Evolutionary conservation across 2,888 invertebrate genomes (phyloP).

Genomic region (Mythimna albipuncta): DNA sequence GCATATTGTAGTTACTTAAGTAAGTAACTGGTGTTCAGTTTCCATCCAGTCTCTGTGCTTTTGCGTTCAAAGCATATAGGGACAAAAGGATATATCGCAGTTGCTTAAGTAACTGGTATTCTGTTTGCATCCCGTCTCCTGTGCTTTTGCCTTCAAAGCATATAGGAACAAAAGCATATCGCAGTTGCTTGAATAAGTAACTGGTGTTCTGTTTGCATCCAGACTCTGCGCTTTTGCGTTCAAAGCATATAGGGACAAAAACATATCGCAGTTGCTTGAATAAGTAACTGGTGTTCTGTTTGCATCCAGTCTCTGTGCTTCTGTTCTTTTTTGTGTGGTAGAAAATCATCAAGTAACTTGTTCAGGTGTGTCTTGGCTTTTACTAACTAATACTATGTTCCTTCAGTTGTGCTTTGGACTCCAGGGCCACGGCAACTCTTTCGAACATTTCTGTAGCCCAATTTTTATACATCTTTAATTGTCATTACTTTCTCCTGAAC

Average conservation of each 20-base stretch:
- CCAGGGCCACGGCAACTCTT: no score
- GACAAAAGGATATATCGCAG: slow-evolving; percentile 14
- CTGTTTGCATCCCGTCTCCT: neutral
- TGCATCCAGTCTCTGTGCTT: neutral
- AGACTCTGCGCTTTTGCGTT: neutral
- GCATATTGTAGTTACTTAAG: slow-evolving; percentile 9
- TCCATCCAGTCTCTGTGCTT: neutral
- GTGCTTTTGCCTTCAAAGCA: no score
- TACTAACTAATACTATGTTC: neutral
- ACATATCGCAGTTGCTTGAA: slow-evolving; percentile 10
- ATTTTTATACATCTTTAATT: no score
- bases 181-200: no score
- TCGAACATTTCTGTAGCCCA: no score
- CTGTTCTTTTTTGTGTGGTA: no score
- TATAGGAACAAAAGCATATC: no score
- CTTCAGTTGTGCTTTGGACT: neutral
- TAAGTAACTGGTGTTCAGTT: neutral
- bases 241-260: slow-evolving; percentile 13
- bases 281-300: neutral
- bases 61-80: slow-evolving; percentile 3
- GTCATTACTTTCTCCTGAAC: neutral
- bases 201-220: no score
- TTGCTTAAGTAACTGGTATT: neutral
- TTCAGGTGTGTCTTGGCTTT: neutral
- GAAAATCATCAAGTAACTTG: no score